phyloP scores from a whole-genome alignment of 2,797 vertebrate species.

The Oreochromis mossambicus region DNA sequence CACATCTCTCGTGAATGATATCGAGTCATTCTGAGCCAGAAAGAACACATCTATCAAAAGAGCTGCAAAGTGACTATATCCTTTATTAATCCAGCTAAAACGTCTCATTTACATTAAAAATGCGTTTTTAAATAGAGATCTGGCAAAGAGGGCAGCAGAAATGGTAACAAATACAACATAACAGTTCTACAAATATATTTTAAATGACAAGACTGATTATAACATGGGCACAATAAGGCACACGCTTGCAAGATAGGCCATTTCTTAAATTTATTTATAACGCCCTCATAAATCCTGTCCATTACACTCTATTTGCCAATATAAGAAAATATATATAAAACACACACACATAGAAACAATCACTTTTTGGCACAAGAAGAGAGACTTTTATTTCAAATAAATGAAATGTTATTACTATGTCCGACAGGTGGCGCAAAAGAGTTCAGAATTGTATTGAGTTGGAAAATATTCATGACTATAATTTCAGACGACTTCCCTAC shows the following conservation, averaged over 20 bases:
- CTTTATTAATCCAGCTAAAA: not conserved
- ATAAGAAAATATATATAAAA: accelerated
- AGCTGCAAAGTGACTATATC: not conserved
- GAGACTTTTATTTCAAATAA: not conserved
- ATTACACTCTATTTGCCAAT: not conserved
- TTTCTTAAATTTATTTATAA: not conserved
- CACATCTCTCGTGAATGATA: not conserved
- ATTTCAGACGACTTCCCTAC: not conserved
- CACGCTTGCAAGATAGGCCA: not conserved
- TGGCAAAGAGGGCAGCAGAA: accelerated
- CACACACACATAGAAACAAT: not conserved
- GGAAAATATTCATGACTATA: not conserved
- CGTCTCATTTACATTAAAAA: not conserved
- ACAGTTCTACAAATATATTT: not conserved
- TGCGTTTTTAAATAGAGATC: not conserved
- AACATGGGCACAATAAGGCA: not conserved
- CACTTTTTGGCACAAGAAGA: not conserved
- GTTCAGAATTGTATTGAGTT: not conserved
- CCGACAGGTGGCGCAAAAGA: slow-evolving; percentile 14
- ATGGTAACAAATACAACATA: not conserved
- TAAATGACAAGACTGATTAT: not conserved
- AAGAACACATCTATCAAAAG: not conserved
- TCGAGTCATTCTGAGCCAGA: not conserved
- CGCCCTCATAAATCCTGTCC: not conserved
- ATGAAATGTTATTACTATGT: not conserved